These are phyloP conservation scores for Muscina levida DNA, from an alignment of 2,888 invertebrate genomes.

Conservation along the genomic window DNA sequence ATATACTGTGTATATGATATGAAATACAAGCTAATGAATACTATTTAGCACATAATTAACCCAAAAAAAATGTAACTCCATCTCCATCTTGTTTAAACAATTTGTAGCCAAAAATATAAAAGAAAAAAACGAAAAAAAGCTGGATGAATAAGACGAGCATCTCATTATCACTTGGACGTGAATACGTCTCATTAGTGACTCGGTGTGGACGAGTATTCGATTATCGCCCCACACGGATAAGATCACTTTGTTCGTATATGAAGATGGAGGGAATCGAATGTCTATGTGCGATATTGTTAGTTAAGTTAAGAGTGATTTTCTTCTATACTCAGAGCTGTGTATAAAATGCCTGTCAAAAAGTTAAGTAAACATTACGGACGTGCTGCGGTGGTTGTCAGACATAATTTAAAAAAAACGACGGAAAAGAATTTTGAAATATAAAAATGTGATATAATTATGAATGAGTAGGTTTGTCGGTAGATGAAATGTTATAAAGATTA, in stretches of 20 bases:
- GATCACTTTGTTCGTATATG: no score
- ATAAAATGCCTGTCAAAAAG: slow-evolving; percentile 76
- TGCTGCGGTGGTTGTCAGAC: slow-evolving; percentile 66
- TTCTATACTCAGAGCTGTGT: slow-evolving; percentile 77
- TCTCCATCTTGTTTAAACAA: slow-evolving; percentile 73
- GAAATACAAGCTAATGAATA: slow-evolving; percentile 65
- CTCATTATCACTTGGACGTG: slow-evolving; percentile 78
- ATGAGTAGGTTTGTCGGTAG: no score
- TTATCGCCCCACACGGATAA: not conserved
- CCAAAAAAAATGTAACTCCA: slow-evolving; percentile 77
- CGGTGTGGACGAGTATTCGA: slow-evolving; percentile 24
- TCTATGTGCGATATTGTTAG: slow-evolving; percentile 66
- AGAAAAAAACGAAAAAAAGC: slow-evolving; percentile 53
- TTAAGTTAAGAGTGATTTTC: slow-evolving; percentile 75
- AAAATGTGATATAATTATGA: no score
- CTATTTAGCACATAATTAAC: slow-evolving; percentile 78
- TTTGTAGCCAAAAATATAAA: slow-evolving; percentile 64
- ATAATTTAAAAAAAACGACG: no score
- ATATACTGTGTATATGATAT: slow-evolving; percentile 2
- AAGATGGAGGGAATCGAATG: no score
- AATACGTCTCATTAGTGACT: slow-evolving; percentile 68
- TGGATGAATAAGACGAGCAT: slow-evolving; percentile 73
- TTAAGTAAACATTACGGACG: slow-evolving; percentile 75
- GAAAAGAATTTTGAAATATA: no score
- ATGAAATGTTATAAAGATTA: no score